Evolutionary conservation across 2,113 vertebrate genomes (phyloP), one percentile per base, ranked within the genome.

Genomic region (Pelecanoides urinatrix): DNA sequence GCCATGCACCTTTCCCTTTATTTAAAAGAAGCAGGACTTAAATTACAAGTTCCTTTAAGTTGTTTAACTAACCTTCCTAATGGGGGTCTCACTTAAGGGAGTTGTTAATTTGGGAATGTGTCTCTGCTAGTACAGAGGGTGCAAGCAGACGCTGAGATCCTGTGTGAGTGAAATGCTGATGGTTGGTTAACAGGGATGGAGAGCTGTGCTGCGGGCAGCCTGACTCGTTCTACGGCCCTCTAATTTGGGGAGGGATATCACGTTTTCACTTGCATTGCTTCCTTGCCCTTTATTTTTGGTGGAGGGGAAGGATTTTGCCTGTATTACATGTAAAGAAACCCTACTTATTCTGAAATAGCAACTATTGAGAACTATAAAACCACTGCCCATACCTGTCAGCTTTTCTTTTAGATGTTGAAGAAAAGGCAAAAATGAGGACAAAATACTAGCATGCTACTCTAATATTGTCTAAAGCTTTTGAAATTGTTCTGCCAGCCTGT

Each of bases 21-120:
- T 56, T 78, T n/a, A 63, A 63, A 90, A 86, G 34, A 50, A 52
- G 3, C 23, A 58, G n/a, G n/a, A 71, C 8, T 56, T 86, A 42
- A 34, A 56, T 66, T 15, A 8, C 13, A 92, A 75, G n/a, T 65
- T 73, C 7, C 32, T 84, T 30, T 22, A 27, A 47, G 56, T 34
- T 85, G 44, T 45, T 68, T 86, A 34, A 72, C 3, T 75, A n/a
- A 10, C 6, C 36, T 87, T 65, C 30, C 36, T 52, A 16, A 10
- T 0, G 0, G 23, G 13, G 23, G 4, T 32, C 40, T 80, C 8
- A 2, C 29, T 27, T 36, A 8, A 13, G n/a, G 49, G 22, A 68
- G 21, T 10, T 58, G 17, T 71, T 45, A 4, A 19, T 55, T 55
- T 53, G 67, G 45, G 38, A 29, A 26, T 19, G 25, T 45, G 56